Percentiles rank a stretch among this genome's conserved stretches.
These are phyloP conservation scores for Leptopilina boulardi DNA, from an alignment of 1,140 invertebrate genomes.

Conservation along the genomic window DNA sequence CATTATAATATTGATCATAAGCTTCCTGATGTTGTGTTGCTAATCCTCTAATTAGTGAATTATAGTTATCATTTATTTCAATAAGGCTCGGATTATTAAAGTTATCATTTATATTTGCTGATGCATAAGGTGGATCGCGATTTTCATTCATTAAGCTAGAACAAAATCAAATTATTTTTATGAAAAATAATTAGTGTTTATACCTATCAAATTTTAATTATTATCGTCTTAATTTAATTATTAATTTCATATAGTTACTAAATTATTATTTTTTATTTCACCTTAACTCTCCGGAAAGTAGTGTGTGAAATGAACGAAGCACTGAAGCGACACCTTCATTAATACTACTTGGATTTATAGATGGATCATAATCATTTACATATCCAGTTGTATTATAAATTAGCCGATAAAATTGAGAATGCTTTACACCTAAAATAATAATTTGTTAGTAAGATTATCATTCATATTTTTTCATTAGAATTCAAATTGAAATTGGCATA, in stretches of 20 bases:
- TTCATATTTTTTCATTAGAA: too few relatives aligned
- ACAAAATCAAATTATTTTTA: neutral
- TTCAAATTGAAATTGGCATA: too few relatives aligned
- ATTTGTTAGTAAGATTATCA: too few relatives aligned
- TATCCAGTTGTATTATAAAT: slow-evolving; percentile 81
- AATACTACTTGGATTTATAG: slow-evolving; percentile 85
- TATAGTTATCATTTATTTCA: slow-evolving; percentile 83
- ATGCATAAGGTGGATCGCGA: slow-evolving; percentile 74
- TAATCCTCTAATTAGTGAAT: slow-evolving; percentile 84
- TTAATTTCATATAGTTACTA: too few relatives aligned
- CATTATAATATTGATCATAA: slow-evolving; percentile 84
- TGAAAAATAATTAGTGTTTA: neutral
- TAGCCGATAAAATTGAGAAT: slow-evolving; percentile 82
- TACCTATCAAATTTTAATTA: neutral
- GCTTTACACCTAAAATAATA: slow-evolving; percentile 78
- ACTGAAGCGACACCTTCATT: slow-evolving; percentile 92
- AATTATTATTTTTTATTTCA: too few relatives aligned
- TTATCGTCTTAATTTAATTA: slow-evolving; percentile 7
- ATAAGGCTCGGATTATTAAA: slow-evolving; percentile 84
- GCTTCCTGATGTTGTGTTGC: slow-evolving; percentile 82
- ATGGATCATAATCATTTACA: slow-evolving; percentile 90
- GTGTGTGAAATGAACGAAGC: slow-evolving; percentile 91
- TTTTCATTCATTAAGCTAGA: slow-evolving; percentile 71
- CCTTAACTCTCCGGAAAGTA: slow-evolving; percentile 87
- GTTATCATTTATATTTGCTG: slow-evolving; percentile 84